A percentile compares a stretch with the other conserved stretches of the same genome.
Evolutionary conservation across 2,797 vertebrate species (phyloP).

Genomic region (Epinephelus coioides): DNA sequence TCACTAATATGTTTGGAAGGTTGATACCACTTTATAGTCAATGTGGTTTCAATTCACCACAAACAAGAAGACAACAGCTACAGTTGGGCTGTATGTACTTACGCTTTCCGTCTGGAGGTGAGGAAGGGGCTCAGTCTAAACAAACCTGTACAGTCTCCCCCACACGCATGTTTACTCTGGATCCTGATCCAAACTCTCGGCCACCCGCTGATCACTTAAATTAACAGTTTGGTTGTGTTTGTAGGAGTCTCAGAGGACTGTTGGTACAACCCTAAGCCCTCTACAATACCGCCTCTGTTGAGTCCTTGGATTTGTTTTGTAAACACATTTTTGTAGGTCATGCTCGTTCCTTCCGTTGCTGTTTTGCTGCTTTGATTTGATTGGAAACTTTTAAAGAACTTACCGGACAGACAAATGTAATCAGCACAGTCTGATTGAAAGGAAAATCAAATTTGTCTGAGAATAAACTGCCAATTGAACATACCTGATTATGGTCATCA

Average conservation of each 20-base stretch:
- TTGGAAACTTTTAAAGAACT: conserved; percentile 31
- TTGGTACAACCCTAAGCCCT: conserved; percentile 71
- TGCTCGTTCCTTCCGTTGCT: conserved; percentile 57
- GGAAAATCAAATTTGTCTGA: conserved; percentile 69
- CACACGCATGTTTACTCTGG: conserved; percentile 65
- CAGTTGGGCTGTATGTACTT: conserved; percentile 50
- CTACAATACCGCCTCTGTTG: conserved; percentile 73
- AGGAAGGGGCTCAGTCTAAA: conserved; percentile 69
- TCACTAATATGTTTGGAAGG: conserved; percentile 63
- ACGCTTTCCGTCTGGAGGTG: conserved; percentile 61
- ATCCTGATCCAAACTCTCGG: conserved; percentile 65
- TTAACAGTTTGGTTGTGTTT: conserved; percentile 71
- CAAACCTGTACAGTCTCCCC: conserved; percentile 56
- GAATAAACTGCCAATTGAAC: conserved; percentile 56
- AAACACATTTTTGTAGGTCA: conserved; percentile 60
- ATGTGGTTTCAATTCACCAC: conserved; percentile 61
- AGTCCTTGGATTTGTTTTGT: conserved; percentile 62
- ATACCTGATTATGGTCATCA: conserved; percentile 36
- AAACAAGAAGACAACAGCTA: conserved; percentile 52
- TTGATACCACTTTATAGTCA: conserved; percentile 51
- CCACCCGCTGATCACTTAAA: conserved; percentile 72
- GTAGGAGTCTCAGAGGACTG: conserved; percentile 60
- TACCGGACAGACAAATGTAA: conserved; percentile 54
- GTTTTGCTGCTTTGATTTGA: conserved; percentile 68
- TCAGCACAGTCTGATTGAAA: conserved; percentile 50